These are phyloP conservation scores for Cyprinodon diabolis DNA, from an alignment of 2,797 vertebrate genomes.

Conservation along the genomic window DNA sequence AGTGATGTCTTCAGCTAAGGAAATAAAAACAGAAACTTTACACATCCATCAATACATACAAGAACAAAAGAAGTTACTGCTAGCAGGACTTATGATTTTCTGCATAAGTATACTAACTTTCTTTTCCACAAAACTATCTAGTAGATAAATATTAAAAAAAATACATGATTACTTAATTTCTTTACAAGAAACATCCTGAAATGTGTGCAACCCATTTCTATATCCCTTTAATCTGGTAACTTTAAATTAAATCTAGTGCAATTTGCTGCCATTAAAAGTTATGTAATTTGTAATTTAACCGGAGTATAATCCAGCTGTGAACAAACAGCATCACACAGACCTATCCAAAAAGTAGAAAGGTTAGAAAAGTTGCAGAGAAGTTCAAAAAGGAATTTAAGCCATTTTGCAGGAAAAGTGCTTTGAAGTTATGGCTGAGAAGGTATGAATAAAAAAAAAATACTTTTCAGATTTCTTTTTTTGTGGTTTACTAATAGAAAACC, in stretches of 20 bases:
- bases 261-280: too few relatives aligned
- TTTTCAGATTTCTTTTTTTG: not conserved
- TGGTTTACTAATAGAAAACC: not conserved
- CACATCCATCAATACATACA: not conserved
- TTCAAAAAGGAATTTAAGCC: not conserved
- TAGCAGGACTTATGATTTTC: not conserved
- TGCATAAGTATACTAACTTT: too few relatives aligned
- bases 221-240: too few relatives aligned
- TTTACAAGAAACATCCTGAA: too few relatives aligned
- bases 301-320: not conserved
- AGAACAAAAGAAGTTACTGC: not conserved
- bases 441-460: not conserved
- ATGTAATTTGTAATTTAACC: not conserved
- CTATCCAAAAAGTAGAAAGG: not conserved
- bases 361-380: not conserved
- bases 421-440: not conserved
- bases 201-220: too few relatives aligned
- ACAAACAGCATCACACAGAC: not conserved
- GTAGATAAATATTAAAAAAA: too few relatives aligned
- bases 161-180: too few relatives aligned
- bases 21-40: slow-evolving; percentile 30
- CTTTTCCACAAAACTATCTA: too few relatives aligned
- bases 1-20: slow-evolving; percentile 91
- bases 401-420: not conserved
- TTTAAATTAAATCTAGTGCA: too few relatives aligned